Evolutionary conservation across 2,113 vertebrate genomes (phyloP).

Genomic region (Amia ocellicauda): DNA sequence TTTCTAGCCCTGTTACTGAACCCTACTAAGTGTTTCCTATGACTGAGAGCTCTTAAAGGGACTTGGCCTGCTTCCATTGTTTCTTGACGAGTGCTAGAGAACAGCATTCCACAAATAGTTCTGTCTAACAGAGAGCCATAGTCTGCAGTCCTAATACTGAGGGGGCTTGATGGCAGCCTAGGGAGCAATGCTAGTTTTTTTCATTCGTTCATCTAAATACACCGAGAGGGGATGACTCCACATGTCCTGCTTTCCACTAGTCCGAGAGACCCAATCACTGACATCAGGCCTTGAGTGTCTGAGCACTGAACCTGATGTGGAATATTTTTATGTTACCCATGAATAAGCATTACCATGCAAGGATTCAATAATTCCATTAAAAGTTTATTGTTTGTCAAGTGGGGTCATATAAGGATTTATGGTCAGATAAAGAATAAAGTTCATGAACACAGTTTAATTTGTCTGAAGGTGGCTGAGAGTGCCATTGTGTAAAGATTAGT

Average conservation of each 20-base stretch:
- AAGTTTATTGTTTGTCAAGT: no score
- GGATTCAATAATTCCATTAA: no score
- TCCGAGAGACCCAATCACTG: neutral
- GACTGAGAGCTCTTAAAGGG: neutral
- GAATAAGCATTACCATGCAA: no score
- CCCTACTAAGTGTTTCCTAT: constrained; percentile 29
- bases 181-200: constrained; percentile 42
- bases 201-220: constrained; percentile 30
- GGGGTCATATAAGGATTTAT: no score
- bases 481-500: no score
- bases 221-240: constrained; percentile 20
- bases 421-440: no score
- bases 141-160: constrained; percentile 33
- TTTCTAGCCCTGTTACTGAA: constrained; percentile 48
- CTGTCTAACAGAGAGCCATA: constrained; percentile 44
- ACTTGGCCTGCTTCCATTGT: constrained; percentile 22
- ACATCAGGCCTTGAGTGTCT: neutral
- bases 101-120: constrained; percentile 60
- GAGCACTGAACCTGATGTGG: neutral
- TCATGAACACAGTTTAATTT: no score
- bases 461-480: no score
- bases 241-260: neutral
- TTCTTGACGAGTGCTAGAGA: constrained; percentile 11
- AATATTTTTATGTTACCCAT: neutral
- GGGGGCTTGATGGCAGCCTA: constrained; percentile 31